phyloP scores from a whole-genome alignment of 1,140 invertebrate genomes.

The Drosophila sp. region DNA sequence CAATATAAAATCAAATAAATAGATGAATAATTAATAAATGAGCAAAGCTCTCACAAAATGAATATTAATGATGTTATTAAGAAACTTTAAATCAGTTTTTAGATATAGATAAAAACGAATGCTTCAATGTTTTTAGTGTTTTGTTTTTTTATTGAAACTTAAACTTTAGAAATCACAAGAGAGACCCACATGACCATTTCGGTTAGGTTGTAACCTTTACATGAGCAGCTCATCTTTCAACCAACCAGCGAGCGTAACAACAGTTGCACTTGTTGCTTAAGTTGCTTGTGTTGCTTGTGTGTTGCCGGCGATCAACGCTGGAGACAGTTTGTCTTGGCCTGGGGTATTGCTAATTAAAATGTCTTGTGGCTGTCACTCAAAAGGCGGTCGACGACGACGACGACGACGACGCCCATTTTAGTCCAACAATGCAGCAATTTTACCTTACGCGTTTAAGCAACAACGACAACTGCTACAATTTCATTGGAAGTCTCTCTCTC shows the following conservation, averaged over 20 bases:
- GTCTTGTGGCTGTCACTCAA: constrained; percentile 78
- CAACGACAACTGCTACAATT: constrained; percentile 63
- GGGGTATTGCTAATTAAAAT: constrained; percentile 74
- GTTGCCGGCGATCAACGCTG: constrained; percentile 33
- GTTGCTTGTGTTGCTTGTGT: constrained; percentile 26
- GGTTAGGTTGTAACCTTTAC: constrained; percentile 44
- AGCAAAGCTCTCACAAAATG: constrained; percentile 8
- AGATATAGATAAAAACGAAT: no score
- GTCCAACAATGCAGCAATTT: constrained; percentile 68
- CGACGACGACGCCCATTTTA: constrained; percentile 68
- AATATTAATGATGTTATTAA: constrained; percentile 35
- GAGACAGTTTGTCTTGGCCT: constrained; percentile 59
- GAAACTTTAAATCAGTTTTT: constrained; percentile 12
- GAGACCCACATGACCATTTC: constrained; percentile 10
- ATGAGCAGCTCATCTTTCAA: constrained; percentile 56
- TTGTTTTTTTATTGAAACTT: neutral
- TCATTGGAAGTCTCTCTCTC: constrained; percentile 66
- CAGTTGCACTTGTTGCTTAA: constrained; percentile 56
- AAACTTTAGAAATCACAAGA: neutral
- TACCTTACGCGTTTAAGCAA: constrained; percentile 52
- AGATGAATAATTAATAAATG: constrained; percentile 22
- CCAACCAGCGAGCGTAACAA: constrained; percentile 57
- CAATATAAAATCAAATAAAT: constrained; percentile 18
- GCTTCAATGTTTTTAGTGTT: neutral
- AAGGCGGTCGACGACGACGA: constrained; percentile 65